Conservation (phyloP, 2,888 invertebrate genomes). For the Netelia inedita region DNA sequence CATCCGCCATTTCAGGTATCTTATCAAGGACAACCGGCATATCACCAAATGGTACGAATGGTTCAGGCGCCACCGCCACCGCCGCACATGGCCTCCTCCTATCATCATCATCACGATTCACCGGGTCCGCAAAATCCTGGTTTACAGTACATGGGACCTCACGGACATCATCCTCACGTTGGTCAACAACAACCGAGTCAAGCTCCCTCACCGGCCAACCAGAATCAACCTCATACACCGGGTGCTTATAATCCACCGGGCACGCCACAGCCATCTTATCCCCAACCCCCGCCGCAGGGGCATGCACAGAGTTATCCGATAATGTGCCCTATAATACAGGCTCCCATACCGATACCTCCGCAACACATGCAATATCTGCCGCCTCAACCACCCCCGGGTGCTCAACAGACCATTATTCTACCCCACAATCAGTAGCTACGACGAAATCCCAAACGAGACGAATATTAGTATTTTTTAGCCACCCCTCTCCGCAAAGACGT, state of each 20-base stretch:
- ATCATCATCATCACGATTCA: slow-evolving; percentile 86
- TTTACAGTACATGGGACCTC: slow-evolving; percentile 87
- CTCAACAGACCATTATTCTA: slow-evolving; percentile 85
- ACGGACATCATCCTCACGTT: slow-evolving; percentile 84
- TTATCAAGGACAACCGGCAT: slow-evolving; percentile 87
- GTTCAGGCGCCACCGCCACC: slow-evolving; percentile 82
- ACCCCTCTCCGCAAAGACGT: slow-evolving; percentile 55
- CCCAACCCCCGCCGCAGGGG: slow-evolving; percentile 87
- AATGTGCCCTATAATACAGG: slow-evolving; percentile 87
- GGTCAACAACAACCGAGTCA: slow-evolving; percentile 84
- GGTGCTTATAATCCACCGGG: slow-evolving; percentile 86
- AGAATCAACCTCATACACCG: slow-evolving; percentile 86
- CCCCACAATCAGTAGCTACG: slow-evolving; percentile 86
- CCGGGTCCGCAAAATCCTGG: slow-evolving; percentile 86
- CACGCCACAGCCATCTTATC: slow-evolving; percentile 86
- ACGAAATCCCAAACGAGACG: slow-evolving; percentile 79
- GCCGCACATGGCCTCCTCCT: slow-evolving; percentile 81
- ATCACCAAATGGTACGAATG: slow-evolving; percentile 86
- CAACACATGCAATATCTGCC: slow-evolving; percentile 87
- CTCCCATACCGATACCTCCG: slow-evolving; percentile 84
- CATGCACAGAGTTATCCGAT: slow-evolving; percentile 87
- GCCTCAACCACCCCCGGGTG: slow-evolving; percentile 85
- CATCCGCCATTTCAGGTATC: slow-evolving; percentile 89
- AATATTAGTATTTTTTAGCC: slow-evolving; percentile 73
- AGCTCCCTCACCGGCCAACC: slow-evolving; percentile 83